Base-by-base conservation (phyloP, 2,888 invertebrate genomes). In the Chrysolina oricalcia region DNA sequence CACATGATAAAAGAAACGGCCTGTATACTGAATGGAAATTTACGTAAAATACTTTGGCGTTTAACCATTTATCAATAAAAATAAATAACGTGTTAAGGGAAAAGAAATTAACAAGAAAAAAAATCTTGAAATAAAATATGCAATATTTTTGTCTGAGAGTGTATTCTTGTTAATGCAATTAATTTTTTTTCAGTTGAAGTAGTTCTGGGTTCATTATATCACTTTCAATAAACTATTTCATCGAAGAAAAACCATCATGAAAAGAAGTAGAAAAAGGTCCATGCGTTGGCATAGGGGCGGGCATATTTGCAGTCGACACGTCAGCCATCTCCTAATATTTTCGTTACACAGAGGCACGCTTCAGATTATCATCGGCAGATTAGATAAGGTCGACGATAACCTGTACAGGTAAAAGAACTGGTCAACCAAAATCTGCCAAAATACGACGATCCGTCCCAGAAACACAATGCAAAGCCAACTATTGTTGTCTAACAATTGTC, bases 371-470 rank as follows among this genome's bases (percentile, higher is more conserved):
- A 56, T 73, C 76, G 70, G 69, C 74, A 72, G 82, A 82, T 81
- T 79, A 83, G 82, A 82, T 82, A 79, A 75, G 81, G 76, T 72
- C 68, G 53, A 65, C 78, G 83, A 83, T 83, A 82, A 79, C 72
- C 59, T 50, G 68, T 76, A 73, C 82, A 83, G 82, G 82, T 83
- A 84, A 78, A 80, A 78, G 71, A 75, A 72, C 77, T 78, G 81
- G 81, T 80, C 81, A 80, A 81, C 82, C 81, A 75, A 83, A 84
- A 83, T 83, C 84, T 83, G 83, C 84, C 85, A 85, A 85, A 85
- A 84, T 84, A 84, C 80, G 75, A 75, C 81, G 80, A 84, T 84
- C 83, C 83, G 83, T 83, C 81, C 78, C 73, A 76, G 74, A 75
- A 71, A 79, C 74, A 85, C 84, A 84, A 84, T 84, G 79, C 77